These are phyloP conservation scores for Apeltes quadracus DNA, from an alignment of 2,113 vertebrate genomes.

Conservation along the genomic window DNA sequence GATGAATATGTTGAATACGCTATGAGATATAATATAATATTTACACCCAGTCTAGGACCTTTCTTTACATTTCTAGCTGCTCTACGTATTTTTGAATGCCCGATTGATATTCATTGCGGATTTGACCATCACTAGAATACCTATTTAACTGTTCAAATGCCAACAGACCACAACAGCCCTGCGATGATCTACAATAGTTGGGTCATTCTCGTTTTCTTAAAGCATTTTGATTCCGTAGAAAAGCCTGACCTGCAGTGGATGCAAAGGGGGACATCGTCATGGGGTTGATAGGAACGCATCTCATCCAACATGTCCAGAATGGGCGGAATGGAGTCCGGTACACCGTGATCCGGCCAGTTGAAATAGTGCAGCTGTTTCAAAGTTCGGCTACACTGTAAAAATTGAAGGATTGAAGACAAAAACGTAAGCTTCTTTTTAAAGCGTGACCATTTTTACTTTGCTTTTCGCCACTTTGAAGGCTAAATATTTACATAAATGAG, in stretches of 20 bases:
- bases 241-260: constrained; percentile 93
- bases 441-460: not conserved
- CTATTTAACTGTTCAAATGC: not conserved
- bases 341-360: constrained; percentile 95
- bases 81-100: not conserved
- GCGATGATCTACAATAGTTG: not conserved
- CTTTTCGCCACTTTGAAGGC: rapidly evolving
- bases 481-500: not conserved
- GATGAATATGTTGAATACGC: not conserved
- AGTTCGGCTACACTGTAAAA: constrained; percentile 73
- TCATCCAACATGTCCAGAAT: constrained; percentile 90
- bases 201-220: not conserved
- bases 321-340: constrained; percentile 88
- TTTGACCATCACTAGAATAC: not conserved
- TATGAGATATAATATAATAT: not conserved
- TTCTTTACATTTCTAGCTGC: not conserved
- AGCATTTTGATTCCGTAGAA: not conserved
- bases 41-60: not conserved
- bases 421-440: constrained; percentile 2
- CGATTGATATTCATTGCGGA: not conserved
- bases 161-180: not conserved
- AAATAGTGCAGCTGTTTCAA: constrained; percentile 92
- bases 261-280: constrained; percentile 87
- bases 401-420: not conserved
- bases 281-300: constrained; percentile 84